Base-by-base conservation (phyloP, 2,888 invertebrate genomes). In the Tineola bisselliella region DNA sequence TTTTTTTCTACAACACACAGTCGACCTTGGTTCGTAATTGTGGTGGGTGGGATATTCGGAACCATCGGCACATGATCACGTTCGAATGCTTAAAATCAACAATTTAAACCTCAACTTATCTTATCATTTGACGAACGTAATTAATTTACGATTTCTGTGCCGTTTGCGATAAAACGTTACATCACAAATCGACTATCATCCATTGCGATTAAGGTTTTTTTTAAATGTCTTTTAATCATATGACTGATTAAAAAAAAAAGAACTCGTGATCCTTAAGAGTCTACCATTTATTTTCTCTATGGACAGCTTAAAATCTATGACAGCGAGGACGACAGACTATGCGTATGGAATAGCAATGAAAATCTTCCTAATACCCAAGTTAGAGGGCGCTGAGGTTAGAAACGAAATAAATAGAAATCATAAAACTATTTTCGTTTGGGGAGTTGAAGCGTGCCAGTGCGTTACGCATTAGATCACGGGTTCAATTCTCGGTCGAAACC, bases 1-100 rank as follows among this genome's bases (percentile, higher is more conserved):
- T 83, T 86, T 86, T 84, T 86, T 87, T 81, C 86, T 86, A 86
- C 86, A 86, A 86, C 86, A 84, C 78, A 72, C 65, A 61, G 66
- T 66, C 64, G 64, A 67, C 67, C 67, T 69, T 66, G 67, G 61
- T 62, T 64, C 60, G 61, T 44, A 44, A 52, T 30, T 59, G 52
- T 61, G 17, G 56, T 38, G 13, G 31, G 11, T 12, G 25, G 15
- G 48, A 38, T n/a, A 6, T 38, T 38, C 10, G n/a, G 54, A 54
- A 54, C 54, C 54, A 54, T 54, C n/a, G 19, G 54, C 17, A 54
- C 25, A 25, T 15, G 25, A 54, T 25, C 11, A 54, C 54, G 12
- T 13, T 48, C 25, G 25, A 25, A n/a, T n/a, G n/a, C 25, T 25
- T 6, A 25, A 2, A 25, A 25, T 17, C 48, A 17, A 54, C 54